phyloP scores from a whole-genome alignment of 2,888 invertebrate genomes.

The Acleris laterana region DNA sequence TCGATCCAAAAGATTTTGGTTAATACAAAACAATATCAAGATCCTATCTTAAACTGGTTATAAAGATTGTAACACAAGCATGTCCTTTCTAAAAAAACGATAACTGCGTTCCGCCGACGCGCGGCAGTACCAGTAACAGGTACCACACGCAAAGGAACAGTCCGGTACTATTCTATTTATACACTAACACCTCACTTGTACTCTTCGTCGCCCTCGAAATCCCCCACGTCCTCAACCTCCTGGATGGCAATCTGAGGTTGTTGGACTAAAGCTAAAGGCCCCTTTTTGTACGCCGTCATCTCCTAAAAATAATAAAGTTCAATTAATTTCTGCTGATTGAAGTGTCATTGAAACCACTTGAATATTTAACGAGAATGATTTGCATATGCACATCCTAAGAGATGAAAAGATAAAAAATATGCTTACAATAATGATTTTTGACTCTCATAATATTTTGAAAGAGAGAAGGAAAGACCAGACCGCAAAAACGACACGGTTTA shows the following conservation, averaged over 20 bases:
- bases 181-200: conserved; percentile 71
- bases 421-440: no score
- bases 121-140: not conserved
- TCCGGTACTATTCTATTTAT: conserved; percentile 19
- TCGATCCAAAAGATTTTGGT: not conserved
- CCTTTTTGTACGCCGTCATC: conserved; percentile 94
- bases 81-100: not conserved
- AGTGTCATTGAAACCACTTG: no score
- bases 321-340: not conserved
- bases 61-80: not conserved
- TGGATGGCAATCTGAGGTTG: conserved; percentile 58
- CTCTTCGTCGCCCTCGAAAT: conserved; percentile 87
- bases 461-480: no score
- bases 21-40: not conserved
- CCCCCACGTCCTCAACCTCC: conserved; percentile 84
- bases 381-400: no score
- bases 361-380: no score
- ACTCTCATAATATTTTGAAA: no score
- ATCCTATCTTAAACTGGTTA: not conserved
- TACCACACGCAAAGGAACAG: conserved; percentile 18
- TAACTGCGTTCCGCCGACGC: conserved; percentile 3
- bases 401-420: no score
- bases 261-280: conserved; percentile 76
- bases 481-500: no score
- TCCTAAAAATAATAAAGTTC: conserved; percentile 82